Conservation (phyloP, 1,140 invertebrate species). For the Phenacoccus solenopsis region DNA sequence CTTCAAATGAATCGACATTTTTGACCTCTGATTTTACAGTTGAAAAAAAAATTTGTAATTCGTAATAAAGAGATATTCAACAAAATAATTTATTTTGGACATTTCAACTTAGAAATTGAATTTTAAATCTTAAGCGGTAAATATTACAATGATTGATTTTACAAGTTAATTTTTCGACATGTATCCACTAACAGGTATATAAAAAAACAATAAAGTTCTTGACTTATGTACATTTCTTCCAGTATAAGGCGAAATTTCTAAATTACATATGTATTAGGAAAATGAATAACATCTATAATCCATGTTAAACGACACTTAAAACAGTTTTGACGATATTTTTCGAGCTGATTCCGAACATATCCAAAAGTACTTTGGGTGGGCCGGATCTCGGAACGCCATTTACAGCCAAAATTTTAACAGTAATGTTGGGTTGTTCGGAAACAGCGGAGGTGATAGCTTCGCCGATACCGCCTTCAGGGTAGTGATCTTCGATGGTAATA, state of each 20-base stretch:
- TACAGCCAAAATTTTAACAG: slow-evolving; percentile 80
- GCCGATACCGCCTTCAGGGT: slow-evolving; percentile 86
- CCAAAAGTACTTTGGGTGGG: slow-evolving; percentile 65
- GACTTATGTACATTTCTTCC: neutral
- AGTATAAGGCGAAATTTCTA: neutral
- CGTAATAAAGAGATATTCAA: too few relatives aligned
- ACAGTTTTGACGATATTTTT: slow-evolving; percentile 49
- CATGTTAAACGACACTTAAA: neutral
- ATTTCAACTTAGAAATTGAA: too few relatives aligned
- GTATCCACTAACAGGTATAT: neutral
- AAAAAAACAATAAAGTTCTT: neutral
- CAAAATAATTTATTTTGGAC: too few relatives aligned
- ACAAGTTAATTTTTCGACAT: neutral
- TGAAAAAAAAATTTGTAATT: too few relatives aligned
- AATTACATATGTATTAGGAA: too few relatives aligned
- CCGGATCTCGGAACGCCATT: slow-evolving; percentile 80
- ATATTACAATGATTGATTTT: neutral
- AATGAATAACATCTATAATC: neutral
- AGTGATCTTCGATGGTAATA: slow-evolving; percentile 95
- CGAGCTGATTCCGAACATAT: slow-evolving; percentile 79
- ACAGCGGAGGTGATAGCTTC: slow-evolving; percentile 83
- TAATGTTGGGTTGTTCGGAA: slow-evolving; percentile 51
- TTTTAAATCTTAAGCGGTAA: too few relatives aligned
- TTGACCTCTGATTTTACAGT: too few relatives aligned
- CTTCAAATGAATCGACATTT: too few relatives aligned